These are phyloP conservation scores for Pogonomyrmex barbatus DNA, from an alignment of 1,140 invertebrate species.

Conservation along the genomic window DNA sequence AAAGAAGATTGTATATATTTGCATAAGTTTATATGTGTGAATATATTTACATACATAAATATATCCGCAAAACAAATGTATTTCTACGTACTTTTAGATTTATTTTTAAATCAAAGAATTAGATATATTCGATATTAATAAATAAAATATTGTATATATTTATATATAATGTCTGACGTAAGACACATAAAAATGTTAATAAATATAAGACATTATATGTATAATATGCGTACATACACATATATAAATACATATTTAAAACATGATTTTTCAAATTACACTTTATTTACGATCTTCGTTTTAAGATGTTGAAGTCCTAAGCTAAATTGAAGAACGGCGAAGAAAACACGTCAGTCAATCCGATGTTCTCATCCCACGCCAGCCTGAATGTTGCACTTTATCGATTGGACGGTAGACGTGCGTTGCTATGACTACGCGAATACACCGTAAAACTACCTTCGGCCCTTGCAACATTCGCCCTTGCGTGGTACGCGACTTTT, in stretches of 20 bases:
- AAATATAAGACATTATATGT: too few relatives aligned
- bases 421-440: constrained; percentile 80
- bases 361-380: constrained; percentile 39
- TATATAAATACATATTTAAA: too few relatives aligned
- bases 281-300: not conserved
- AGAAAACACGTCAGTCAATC: constrained; percentile 43
- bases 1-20: not conserved
- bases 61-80: not conserved
- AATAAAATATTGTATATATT: not conserved
- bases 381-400: constrained; percentile 79
- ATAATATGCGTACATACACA: too few relatives aligned
- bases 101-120: not conserved
- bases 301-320: not conserved
- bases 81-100: not conserved
- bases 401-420: constrained; percentile 76
- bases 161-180: too few relatives aligned
- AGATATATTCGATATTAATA: not conserved
- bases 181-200: too few relatives aligned
- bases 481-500: constrained; percentile 70
- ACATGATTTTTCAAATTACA: not conserved
- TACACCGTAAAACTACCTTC: constrained; percentile 69
- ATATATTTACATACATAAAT: not conserved
- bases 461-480: constrained; percentile 63
- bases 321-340: constrained; percentile 7
- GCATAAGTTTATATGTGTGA: not conserved